Percentiles rank a stretch among this genome's conserved stretches.
Evolutionary conservation across 2,113 vertebrate genomes (phyloP).

Genomic region (Gallinago jamesoni): DNA sequence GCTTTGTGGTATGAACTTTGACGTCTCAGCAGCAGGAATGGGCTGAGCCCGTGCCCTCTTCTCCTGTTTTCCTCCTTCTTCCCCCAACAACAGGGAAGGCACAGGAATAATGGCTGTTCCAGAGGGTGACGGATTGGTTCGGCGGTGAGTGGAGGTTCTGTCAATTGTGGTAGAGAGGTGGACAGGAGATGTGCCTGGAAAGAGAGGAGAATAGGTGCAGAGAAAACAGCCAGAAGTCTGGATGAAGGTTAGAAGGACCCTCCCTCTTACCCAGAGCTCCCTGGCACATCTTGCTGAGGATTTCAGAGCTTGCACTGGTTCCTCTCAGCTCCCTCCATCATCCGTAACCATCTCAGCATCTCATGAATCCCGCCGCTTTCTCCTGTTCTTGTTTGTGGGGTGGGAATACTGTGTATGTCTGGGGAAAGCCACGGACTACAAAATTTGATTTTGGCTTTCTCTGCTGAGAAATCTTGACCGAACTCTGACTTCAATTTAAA

Average conservation of each 20-base stretch:
- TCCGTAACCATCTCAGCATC: neutral
- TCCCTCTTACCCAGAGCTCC: neutral
- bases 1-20: neutral
- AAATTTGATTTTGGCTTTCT: neutral
- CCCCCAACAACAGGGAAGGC: neutral
- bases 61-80: neutral
- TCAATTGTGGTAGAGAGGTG: neutral
- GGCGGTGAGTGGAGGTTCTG: neutral
- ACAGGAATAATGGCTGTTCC: neutral
- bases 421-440: neutral
- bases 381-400: neutral
- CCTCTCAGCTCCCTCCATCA: neutral
- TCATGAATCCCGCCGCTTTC: neutral
- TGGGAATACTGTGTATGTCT: neutral
- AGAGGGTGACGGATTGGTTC: too few species aligned
- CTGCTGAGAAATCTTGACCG: neutral
- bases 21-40: neutral
- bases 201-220: neutral
- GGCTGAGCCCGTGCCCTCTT: neutral
- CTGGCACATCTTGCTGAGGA: neutral
- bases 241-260: neutral
- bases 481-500: neutral
- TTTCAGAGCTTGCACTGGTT: neutral
- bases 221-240: neutral
- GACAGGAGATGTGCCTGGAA: neutral